Base-by-base conservation (phyloP, 2,113 vertebrate genomes). In the Gymnorhina tibicen region DNA sequence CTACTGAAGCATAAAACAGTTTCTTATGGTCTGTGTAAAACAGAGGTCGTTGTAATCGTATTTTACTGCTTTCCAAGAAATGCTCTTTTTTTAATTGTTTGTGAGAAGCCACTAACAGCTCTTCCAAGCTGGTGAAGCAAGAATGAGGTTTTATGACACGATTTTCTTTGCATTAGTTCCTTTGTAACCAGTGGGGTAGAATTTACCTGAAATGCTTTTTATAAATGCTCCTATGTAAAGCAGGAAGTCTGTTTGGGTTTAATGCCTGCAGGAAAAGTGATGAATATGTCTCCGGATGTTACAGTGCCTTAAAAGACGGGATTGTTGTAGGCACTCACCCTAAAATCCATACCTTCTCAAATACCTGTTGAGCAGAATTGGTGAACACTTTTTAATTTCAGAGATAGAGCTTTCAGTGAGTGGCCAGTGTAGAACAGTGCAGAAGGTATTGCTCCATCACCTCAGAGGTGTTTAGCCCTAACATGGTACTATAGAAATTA, bases 341-440 rank as follows among this genome's bases (percentile, higher is more conserved):
- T 59, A 52, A 82, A 82, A 44, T 26, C 24, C 11, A 3, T 2
- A 44, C 23, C 12, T 72, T 81, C 53, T 52, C 47, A 50, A 87
- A 6, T 16, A 0, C n/a, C 64, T 19, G 12, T 14, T 63, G 64
- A 69, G 39, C 32, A 67, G n/a, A 56, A n/a, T 7, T 30, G 10
- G 20, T 35, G 42, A 55, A 59, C 11, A 1, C 15, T 44, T 69
- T 44, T 73, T 28, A 15, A 32, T 32, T 58, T 70, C 26, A 28
- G n/a, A 63, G 69, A 11, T 16, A 50, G 50, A 75, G 49, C 10
- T 73, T 55, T 37, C 35, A 17, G 52, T 47, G 42, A 75, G 7
- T 24, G 19, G 39, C 62, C 59, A 44, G 1, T 1, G 52, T 1
- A 24, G 35, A 52, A 32, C 15, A 50, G 16, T 0, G 3, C 52